Percentiles rank a stretch among this genome's conserved stretches.
These are phyloP conservation scores for Xerus rutilus DNA, from an alignment of 2,797 vertebrate genomes.

Conservation along the genomic window DNA sequence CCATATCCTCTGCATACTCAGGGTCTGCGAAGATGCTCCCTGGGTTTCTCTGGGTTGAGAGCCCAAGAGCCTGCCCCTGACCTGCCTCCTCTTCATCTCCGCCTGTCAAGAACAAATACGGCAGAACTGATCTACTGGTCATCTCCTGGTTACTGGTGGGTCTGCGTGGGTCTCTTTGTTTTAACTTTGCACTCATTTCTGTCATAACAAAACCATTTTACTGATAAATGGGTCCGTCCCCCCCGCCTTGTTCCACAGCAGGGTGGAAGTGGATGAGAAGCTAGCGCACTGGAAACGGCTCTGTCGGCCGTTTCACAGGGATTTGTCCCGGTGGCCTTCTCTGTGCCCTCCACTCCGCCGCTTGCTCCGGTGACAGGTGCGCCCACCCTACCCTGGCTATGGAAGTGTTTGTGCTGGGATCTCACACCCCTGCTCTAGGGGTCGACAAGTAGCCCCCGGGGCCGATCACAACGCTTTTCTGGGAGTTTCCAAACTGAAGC, in stretches of 20 bases:
- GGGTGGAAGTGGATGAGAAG: background rate
- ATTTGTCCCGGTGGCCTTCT: background rate
- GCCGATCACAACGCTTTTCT: background rate
- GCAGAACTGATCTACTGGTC: background rate
- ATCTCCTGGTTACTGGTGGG: background rate
- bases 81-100: background rate
- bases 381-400: background rate
- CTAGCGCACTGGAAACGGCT: background rate
- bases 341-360: background rate
- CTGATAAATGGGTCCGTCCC: background rate
- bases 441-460: background rate
- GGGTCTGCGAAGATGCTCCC: background rate
- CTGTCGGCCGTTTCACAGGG: background rate
- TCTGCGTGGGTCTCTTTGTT: conserved; percentile 47
- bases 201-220: conserved; percentile 19
- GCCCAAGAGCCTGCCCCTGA: background rate
- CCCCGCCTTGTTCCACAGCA: background rate
- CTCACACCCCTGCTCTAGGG: background rate
- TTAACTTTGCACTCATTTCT: conserved; percentile 36
- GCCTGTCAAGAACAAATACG: background rate
- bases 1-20: background rate
- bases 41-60: background rate
- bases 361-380: background rate
- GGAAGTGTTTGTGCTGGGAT: background rate
- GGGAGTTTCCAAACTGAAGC: background rate